Evolutionary conservation across 2,888 invertebrate species (phyloP), one percentile per base, ranked within the genome.

Genomic region (Eilema sororculum): DNA sequence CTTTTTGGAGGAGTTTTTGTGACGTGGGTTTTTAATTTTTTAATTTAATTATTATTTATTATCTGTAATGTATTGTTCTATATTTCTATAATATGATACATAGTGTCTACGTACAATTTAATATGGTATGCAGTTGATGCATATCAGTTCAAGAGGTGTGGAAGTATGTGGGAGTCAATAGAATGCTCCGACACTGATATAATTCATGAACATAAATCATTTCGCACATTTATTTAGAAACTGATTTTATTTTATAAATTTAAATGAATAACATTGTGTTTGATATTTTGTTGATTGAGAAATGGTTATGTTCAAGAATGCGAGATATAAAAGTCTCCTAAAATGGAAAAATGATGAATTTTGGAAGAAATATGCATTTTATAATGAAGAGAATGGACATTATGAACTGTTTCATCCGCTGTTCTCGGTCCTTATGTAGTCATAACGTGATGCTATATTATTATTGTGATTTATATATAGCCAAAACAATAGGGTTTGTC

Each of bases 171-270:
- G 77, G 77, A 60, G 72, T 60, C 61, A 33, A 58, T 59, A 68
- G 58, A 72, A 60, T 57, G 69, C 60, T 74, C 30, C 30, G 67
- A 67, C 78, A 67, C 25, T 63, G 61, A 41, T 63, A 66, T 72
- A 67, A 77, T 78, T 74, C 78, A 78, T 69, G 61, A 60, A 57
- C 60, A 67, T 71, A 62, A 67, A 68, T 74, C 24, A 66, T 68
- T 71, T 68, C 37, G 68, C 66, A 41, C 30, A 73, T 65, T 69
- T 71, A 61, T 64, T 67, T 71, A 52, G 52, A 16, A 68, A 52
- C 56, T 61, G 66, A 20, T 61, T 67, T 52, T 68, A 30, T 68
- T 61, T 61, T 61, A 28, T 25, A 61, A 52, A 67, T n/a, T 68
- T 37, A 57, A 61, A 62, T 56, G 56, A 25, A 25, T 62, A n/a